Conservation (phyloP, 1,140 invertebrate species). For the Grapholita molesta region DNA sequence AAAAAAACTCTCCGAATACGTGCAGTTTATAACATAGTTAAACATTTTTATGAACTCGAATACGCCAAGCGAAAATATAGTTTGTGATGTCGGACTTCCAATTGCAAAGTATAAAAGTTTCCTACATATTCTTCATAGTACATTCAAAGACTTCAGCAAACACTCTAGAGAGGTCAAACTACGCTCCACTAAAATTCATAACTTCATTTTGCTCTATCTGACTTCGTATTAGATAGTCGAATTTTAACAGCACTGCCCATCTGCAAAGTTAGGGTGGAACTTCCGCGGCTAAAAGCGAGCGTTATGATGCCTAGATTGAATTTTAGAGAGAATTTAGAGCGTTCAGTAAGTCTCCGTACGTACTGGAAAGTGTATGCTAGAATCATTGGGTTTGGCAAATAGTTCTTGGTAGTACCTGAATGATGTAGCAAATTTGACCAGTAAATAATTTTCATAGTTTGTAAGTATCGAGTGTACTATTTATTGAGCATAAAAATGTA, state of each 20-base stretch:
- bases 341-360: constrained; percentile 7
- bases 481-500: too few relatives aligned
- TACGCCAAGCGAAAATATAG: neutral
- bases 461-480: too few relatives aligned
- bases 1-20: too few relatives aligned
- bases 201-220: constrained; percentile 9
- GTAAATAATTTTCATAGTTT: too few relatives aligned
- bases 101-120: neutral
- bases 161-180: neutral
- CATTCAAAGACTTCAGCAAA: neutral
- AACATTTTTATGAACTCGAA: neutral
- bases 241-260: constrained; percentile 33
- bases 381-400: constrained; percentile 40
- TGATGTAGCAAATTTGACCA: too few relatives aligned
- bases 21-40: neutral
- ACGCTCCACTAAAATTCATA: constrained; percentile 2
- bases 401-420: too few relatives aligned
- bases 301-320: constrained; percentile 35
- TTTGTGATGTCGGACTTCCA: neutral
- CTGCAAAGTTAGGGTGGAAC: constrained; percentile 26
- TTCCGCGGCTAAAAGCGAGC: constrained; percentile 31
- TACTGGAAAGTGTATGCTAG: neutral
- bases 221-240: constrained; percentile 25
- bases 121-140: neutral
- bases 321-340: constrained; percentile 34